Conservation (phyloP, 2,888 invertebrate species). For the Camponotus fellah region DNA sequence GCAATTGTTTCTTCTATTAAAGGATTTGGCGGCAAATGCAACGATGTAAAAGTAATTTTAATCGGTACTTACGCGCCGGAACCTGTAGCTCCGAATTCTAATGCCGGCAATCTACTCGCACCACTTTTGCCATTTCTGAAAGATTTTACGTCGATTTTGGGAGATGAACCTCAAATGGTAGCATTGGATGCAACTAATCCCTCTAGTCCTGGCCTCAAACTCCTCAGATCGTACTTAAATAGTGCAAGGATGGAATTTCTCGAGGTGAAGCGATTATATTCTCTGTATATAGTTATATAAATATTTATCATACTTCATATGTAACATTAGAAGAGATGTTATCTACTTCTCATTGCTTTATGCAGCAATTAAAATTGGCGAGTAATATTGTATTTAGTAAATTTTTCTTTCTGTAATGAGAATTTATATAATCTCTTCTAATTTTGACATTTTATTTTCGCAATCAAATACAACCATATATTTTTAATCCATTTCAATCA, state of each 20-base stretch:
- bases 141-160: constrained; percentile 83
- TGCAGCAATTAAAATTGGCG: constrained; percentile 35
- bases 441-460: constrained; percentile 46
- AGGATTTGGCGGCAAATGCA: constrained; percentile 84
- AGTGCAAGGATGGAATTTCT: constrained; percentile 83
- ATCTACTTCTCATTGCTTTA: constrained; percentile 41
- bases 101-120: constrained; percentile 80
- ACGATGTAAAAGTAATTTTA: constrained; percentile 83
- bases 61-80: constrained; percentile 85
- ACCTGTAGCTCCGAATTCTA: constrained; percentile 81
- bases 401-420: constrained; percentile 27
- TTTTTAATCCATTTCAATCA: constrained; percentile 67
- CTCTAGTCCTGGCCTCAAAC: constrained; percentile 84
- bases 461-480: constrained; percentile 46
- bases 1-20: constrained; percentile 30
- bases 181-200: constrained; percentile 85
- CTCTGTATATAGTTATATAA: constrained; percentile 47
- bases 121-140: constrained; percentile 83
- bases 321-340: constrained; percentile 60
- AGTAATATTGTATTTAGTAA: not conserved
- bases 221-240: constrained; percentile 82
- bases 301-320: constrained; percentile 54
- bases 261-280: constrained; percentile 79
- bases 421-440: constrained; percentile 56
- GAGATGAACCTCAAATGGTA: constrained; percentile 83